A percentile compares a stretch with the other conserved stretches of the same genome.
phyloP scores from a whole-genome alignment of 2,888 invertebrate genomes.

The Drosophila nr. perissopoda region DNA sequence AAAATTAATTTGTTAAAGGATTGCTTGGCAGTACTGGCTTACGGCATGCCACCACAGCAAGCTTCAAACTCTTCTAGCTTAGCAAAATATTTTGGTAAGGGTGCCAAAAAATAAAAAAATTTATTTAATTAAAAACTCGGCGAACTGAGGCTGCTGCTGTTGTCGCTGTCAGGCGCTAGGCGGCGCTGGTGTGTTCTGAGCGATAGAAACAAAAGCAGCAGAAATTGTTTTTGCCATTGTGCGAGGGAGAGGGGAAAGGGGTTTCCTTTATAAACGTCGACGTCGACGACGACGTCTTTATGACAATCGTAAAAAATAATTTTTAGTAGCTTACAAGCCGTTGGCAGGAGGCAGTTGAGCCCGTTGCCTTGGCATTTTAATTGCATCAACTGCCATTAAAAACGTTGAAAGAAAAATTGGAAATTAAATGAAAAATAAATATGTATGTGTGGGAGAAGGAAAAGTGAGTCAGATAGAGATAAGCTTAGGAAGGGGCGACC shows the following conservation, averaged over 20 bases:
- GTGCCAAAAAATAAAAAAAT: constrained; percentile 32
- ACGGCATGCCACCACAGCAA: constrained; percentile 20
- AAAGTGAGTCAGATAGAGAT: neutral
- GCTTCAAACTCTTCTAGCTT: constrained; percentile 50
- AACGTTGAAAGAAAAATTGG: constrained; percentile 68
- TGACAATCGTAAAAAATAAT: constrained; percentile 80
- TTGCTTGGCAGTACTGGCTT: constrained; percentile 31
- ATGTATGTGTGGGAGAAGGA: constrained; percentile 41
- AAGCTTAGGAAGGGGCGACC: neutral
- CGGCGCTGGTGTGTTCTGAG: constrained; percentile 35
- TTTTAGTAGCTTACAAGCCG: constrained; percentile 75
- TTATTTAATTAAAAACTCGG: constrained; percentile 75
- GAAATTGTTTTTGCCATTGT: constrained; percentile 55
- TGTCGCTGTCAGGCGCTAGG: constrained; percentile 50
- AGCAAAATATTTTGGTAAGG: constrained; percentile 66
- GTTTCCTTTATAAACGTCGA: constrained; percentile 37
- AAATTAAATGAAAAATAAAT: constrained; percentile 75
- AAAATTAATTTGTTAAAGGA: constrained; percentile 76
- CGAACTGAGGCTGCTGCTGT: constrained; percentile 31
- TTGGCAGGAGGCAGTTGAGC: constrained; percentile 35
- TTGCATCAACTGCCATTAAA: constrained; percentile 75
- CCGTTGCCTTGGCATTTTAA: constrained; percentile 74
- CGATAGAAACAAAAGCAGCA: constrained; percentile 50
- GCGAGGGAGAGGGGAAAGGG: neutral
- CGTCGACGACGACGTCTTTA: constrained; percentile 69